A percentile compares a stretch with the other conserved stretches of the same genome.
These are phyloP conservation scores for Aplodontia rufa DNA, from an alignment of 2,113 vertebrate genomes.

Conservation along the genomic window DNA sequence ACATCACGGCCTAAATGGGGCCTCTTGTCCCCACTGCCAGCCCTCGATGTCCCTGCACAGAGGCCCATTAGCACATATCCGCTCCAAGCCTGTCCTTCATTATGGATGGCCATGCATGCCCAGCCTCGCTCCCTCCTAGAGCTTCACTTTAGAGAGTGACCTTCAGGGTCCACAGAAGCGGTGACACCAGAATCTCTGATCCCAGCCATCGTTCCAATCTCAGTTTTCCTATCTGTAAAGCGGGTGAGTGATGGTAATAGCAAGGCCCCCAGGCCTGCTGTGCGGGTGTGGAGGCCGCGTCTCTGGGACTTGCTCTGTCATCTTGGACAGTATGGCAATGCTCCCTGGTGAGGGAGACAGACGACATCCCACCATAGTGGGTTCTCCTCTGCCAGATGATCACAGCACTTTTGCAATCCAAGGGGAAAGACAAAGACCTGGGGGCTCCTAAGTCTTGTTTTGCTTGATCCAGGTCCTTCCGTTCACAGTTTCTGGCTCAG, in stretches of 20 bases:
- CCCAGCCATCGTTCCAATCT: background rate
- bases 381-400: background rate
- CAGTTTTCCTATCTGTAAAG: background rate
- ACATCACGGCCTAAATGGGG: no score
- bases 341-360: no score
- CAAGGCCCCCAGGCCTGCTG: background rate
- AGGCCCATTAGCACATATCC: rapidly evolving
- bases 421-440: background rate
- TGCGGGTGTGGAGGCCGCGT: no score
- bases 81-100: background rate
- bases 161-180: background rate
- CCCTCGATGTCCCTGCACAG: no score
- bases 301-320: background rate
- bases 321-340: background rate
- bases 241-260: background rate
- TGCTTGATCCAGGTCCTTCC: background rate
- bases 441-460: background rate
- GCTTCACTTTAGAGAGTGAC: background rate
- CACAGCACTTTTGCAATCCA: background rate
- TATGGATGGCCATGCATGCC: rapidly evolving
- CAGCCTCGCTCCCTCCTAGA: rapidly evolving
- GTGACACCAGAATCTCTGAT: background rate
- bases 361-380: background rate
- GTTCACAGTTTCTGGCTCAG: background rate
- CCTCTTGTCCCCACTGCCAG: rapidly evolving